Evolutionary conservation across 2,113 vertebrate genomes (phyloP).

Genomic region (Gracilinanus agilis): DNA sequence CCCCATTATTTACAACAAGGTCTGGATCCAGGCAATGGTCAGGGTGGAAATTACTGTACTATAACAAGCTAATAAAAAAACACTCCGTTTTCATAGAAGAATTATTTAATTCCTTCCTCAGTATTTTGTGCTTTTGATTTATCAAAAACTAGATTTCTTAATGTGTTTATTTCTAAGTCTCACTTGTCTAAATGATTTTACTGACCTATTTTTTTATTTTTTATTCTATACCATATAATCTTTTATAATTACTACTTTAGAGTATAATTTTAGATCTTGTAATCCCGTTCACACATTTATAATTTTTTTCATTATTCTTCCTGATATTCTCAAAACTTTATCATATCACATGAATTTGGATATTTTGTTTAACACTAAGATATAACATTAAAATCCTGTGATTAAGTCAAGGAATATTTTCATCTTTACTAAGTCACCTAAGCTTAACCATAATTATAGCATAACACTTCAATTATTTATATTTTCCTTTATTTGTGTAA

Average conservation of each 20-base stretch:
- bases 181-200: neutral
- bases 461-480: neutral
- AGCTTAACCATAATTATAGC: neutral
- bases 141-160: neutral
- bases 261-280: neutral
- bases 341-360: neutral
- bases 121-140: neutral
- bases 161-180: neutral
- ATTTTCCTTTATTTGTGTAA: neutral
- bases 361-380: neutral
- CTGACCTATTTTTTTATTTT: neutral
- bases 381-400: neutral
- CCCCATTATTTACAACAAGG: too few species aligned
- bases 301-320: neutral
- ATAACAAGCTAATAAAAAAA: neutral
- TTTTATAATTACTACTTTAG: slow-evolving; percentile 1
- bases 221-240: neutral
- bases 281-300: neutral
- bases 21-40: too few species aligned
- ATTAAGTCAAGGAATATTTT: neutral
- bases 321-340: neutral
- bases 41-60: neutral
- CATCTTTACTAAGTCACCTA: neutral
- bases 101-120: neutral
- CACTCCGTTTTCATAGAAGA: neutral